Base-by-base conservation (phyloP, 2,113 vertebrate species). In the Microtus richardsoni region DNA sequence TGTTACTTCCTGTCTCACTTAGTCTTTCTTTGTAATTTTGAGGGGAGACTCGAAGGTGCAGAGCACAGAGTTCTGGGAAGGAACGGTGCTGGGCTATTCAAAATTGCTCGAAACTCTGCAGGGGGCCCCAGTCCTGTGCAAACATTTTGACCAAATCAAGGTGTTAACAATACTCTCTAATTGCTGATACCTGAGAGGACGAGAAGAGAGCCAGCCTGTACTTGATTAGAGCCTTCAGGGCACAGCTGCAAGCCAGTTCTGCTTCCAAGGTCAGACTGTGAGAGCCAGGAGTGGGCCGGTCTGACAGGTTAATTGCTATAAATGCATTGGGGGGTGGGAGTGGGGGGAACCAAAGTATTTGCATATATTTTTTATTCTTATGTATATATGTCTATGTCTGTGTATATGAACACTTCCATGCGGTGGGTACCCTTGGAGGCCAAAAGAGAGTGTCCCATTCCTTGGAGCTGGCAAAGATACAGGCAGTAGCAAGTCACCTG, bases 131-230 rank as follows among this genome's bases (percentile, higher is more conserved):
- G n/a, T 33, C 75, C 70, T 13, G 84, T 26, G 14, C 84, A 92
- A 88, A 92, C 36, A 70, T 64, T 62, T 71, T 66, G 60, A 82
- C 41, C 93, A 88, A 83, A 62, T 33, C 28, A 88, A 95, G 66
- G n/a, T 9, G 1, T 52, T 52, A 88, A 89, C 21, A 33, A 86
- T 33, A 33, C 14, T 36, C 33, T 36, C 60, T 85, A 62, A 83
- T 47, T 24, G 16, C 24, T 82, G 33, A 89, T 44, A 66, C 28
- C 3, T 1, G 7, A 12, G 73, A 49, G 28, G 75, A 30, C 52
- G 68, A 58, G 33, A 26, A 26, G 21, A 36, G 47, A 84, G n/a
- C 58, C 86, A 82, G 19, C 60, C 60, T n/a, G 33, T 30, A 47
- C 54, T 93, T 39, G 66, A 52, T 52, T 62, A 80, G 60, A 82